Evolutionary conservation across 2,113 vertebrate species (phyloP).

Genomic region (Noctilio leporinus): DNA sequence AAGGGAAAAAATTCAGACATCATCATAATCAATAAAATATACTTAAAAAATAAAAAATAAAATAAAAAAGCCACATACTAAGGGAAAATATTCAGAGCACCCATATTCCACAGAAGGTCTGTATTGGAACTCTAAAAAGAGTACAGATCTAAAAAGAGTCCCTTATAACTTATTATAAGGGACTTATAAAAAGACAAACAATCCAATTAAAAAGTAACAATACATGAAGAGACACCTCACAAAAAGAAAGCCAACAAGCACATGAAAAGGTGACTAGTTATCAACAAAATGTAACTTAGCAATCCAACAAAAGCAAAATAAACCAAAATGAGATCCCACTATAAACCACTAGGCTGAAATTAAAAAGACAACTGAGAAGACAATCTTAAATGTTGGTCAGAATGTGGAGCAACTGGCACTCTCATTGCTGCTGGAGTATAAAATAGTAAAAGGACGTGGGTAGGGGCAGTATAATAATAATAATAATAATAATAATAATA

Average conservation of each 20-base stretch:
- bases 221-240: background rate
- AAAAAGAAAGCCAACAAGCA: background rate
- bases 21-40: no score
- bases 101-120: background rate
- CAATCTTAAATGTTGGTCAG: background rate
- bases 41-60: no score
- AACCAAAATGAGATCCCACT: background rate
- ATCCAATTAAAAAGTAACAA: conserved; percentile 11
- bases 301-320: background rate
- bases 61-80: background rate
- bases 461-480: background rate
- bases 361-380: background rate
- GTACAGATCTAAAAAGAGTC: background rate
- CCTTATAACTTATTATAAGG: background rate
- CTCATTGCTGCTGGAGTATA: background rate
- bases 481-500: no score
- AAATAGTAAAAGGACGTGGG: background rate
- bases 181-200: background rate
- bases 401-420: background rate
- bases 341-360: background rate
- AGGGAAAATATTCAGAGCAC: background rate
- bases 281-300: background rate
- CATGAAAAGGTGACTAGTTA: background rate
- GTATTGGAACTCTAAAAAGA: background rate
- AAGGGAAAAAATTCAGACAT: no score